These are phyloP conservation scores for Paraescarpia echinospica DNA, from an alignment of 1,140 invertebrate genomes.

Conservation along the genomic window DNA sequence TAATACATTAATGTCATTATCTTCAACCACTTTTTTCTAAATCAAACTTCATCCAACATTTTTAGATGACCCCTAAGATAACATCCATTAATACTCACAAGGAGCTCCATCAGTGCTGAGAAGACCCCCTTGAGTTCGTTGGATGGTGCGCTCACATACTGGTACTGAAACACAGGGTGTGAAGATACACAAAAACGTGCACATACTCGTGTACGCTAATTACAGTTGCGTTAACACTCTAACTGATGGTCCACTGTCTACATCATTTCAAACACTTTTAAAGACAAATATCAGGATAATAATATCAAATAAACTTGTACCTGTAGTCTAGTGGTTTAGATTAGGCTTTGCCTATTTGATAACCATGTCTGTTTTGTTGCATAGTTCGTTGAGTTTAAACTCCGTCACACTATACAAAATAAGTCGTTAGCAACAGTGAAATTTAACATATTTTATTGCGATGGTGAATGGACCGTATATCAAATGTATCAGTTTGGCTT, in stretches of 20 bases:
- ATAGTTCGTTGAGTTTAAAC: no score
- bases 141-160: constrained; percentile 57
- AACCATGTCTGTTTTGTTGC: no score
- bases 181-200: not conserved
- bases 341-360: no score
- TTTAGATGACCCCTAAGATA: not conserved
- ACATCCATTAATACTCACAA: constrained; percentile 51
- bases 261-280: not conserved
- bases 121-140: constrained; percentile 60
- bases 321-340: no score
- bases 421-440: no score
- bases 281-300: not conserved
- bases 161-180: constrained; percentile 41
- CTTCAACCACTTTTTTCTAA: not conserved
- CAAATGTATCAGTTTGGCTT: no score
- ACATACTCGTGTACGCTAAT: not conserved
- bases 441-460: no score
- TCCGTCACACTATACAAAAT: no score
- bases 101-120: constrained; percentile 52
- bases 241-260: not conserved
- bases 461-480: no score
- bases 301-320: no score
- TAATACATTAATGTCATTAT: not conserved
- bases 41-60: not conserved
- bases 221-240: not conserved